Evolutionary conservation across 2,797 vertebrate species (phyloP).

Genomic region (Acrossocheilus wenchowensis): DNA sequence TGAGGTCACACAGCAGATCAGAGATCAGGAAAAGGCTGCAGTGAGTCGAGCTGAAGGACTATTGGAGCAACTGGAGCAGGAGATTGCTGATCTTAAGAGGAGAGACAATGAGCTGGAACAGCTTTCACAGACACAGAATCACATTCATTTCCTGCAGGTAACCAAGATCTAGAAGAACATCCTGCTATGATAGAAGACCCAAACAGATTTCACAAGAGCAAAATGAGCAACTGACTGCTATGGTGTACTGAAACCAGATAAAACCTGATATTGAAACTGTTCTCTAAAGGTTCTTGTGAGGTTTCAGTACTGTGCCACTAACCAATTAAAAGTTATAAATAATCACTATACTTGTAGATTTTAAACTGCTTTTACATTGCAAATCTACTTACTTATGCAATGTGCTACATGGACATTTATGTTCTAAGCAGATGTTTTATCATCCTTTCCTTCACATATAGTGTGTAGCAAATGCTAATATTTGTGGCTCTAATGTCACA

Average conservation of each 20-base stretch:
- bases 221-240: too few relatives aligned
- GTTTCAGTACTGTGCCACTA: neutral
- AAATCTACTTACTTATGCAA: neutral
- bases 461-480: neutral
- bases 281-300: neutral
- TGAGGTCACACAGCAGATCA: constrained; percentile 28
- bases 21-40: constrained; percentile 43
- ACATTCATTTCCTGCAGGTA: neutral
- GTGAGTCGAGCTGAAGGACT: constrained; percentile 37
- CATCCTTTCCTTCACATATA: neutral
- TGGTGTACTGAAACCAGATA: too few relatives aligned
- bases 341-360: too few relatives aligned
- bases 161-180: neutral
- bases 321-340: neutral
- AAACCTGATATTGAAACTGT: neutral
- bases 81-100: constrained; percentile 35
- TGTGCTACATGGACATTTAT: neutral
- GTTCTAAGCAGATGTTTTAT: neutral
- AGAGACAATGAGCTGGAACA: neutral
- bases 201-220: too few relatives aligned
- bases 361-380: neutral
- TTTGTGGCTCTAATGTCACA: neutral
- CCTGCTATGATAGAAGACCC: neutral
- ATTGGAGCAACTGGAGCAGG: constrained; percentile 30
- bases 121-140: neutral